Conservation (phyloP, 2,113 vertebrate species). For the Macaca nemestrina region DNA sequence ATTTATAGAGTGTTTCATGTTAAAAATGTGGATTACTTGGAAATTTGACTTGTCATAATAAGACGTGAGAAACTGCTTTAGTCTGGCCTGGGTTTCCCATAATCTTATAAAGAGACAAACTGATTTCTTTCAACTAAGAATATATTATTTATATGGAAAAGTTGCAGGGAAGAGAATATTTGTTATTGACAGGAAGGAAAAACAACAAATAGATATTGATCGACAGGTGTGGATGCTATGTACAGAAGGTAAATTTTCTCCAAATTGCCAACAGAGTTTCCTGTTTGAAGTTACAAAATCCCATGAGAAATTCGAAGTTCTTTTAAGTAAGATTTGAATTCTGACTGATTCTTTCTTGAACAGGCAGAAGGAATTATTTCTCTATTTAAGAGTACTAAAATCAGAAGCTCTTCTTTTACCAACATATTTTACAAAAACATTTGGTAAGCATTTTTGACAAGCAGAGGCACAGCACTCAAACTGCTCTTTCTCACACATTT, state of each 20-base stretch:
- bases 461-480: not conserved
- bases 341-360: not conserved
- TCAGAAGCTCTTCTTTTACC: not conserved
- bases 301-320: not conserved
- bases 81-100: not conserved
- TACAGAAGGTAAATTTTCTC: not conserved
- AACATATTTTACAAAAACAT: not conserved
- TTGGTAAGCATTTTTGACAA: slow-evolving; percentile 8
- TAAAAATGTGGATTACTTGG: not conserved
- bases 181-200: slow-evolving; percentile 11
- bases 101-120: not conserved
- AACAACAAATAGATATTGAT: not conserved
- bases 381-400: not conserved
- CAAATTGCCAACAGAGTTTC: not conserved
- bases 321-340: not conserved
- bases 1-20: not conserved
- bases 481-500: not conserved
- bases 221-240: not conserved
- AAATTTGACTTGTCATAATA: not conserved
- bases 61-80: slow-evolving; percentile 27
- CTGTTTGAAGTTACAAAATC: not conserved
- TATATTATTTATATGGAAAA: not conserved
- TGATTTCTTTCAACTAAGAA: not conserved
- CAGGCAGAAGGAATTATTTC: not conserved
- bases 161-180: not conserved